Evolutionary conservation across 1,140 invertebrate genomes (phyloP).

Genomic region (Monomorium pharaonis): DNA sequence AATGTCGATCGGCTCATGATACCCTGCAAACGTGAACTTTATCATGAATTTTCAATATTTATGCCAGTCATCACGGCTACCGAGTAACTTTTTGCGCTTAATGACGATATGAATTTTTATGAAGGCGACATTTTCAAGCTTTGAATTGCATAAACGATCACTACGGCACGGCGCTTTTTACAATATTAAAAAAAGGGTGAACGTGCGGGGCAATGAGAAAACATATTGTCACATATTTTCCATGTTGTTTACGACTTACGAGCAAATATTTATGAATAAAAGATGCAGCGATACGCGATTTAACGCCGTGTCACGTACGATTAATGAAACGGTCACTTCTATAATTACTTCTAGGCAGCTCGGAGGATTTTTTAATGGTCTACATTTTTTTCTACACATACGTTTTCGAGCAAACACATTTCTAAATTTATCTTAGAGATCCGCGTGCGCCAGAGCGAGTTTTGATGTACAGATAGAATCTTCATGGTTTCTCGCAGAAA

Average conservation of each 20-base stretch:
- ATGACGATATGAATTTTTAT: constrained; percentile 42
- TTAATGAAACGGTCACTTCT: not conserved
- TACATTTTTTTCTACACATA: not conserved
- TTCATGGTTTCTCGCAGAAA: not conserved
- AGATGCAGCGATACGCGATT: not conserved
- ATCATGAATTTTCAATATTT: constrained; percentile 34
- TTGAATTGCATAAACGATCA: constrained; percentile 1
- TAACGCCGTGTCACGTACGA: not conserved
- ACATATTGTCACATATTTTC: not conserved
- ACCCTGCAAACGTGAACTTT: constrained; percentile 7
- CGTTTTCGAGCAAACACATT: not conserved
- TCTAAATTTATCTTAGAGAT: not conserved
- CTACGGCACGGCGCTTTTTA: constrained; percentile 6
- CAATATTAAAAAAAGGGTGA: not conserved
- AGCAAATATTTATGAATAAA: constrained; percentile 26
- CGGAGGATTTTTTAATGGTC: not conserved
- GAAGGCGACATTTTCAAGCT: constrained; percentile 9
- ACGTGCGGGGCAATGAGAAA: not conserved
- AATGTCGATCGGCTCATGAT: constrained; percentile 24
- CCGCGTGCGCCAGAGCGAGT: not conserved
- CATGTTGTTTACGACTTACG: constrained; percentile 7
- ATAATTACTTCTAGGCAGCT: not conserved
- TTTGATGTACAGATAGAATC: not conserved
- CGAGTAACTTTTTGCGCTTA: constrained; percentile 18
- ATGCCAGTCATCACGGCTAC: not conserved